Conservation (phyloP, 2,888 invertebrate species). For the Eupithecia centaureata region DNA sequence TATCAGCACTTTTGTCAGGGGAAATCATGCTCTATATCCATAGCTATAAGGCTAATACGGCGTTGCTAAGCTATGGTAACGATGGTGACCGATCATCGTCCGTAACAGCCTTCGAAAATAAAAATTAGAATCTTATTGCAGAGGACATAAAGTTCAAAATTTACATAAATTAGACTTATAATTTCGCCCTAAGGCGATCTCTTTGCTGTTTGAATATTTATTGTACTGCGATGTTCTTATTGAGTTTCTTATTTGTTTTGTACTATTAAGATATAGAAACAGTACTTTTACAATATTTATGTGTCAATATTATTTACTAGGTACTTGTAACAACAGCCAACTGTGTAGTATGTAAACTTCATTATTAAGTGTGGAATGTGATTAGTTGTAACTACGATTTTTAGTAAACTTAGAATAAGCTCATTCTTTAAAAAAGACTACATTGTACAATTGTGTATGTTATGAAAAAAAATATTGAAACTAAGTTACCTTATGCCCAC, state of each 20-base stretch:
- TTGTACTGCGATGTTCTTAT: conserved; percentile 11
- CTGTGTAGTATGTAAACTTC: too few species aligned
- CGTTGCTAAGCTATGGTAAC: conserved; percentile 77
- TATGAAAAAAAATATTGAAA: too few species aligned
- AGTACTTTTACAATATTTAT: neutral
- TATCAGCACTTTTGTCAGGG: conserved; percentile 74
- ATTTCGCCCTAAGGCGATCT: conserved; percentile 20
- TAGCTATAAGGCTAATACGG: conserved; percentile 65
- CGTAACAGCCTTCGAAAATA: conserved; percentile 16
- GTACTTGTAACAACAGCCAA: too few species aligned
- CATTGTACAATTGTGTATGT: too few species aligned
- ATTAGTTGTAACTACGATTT: too few species aligned
- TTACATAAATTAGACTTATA: conserved; percentile 22
- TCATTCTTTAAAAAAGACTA: too few species aligned
- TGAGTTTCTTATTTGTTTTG: conserved; percentile 8
- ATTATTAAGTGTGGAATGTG: too few species aligned
- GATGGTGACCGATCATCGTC: conserved; percentile 71
- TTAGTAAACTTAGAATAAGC: too few species aligned
- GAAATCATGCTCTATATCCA: conserved; percentile 74
- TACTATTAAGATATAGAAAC: neutral
- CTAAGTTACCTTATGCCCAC: too few species aligned
- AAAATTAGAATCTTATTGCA: conserved; percentile 29
- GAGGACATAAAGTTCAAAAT: conserved; percentile 28
- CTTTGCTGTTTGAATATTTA: conserved; percentile 10
- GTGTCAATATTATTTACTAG: neutral